phyloP scores from a whole-genome alignment of 2,888 invertebrate species.

The Brenthis ino region DNA sequence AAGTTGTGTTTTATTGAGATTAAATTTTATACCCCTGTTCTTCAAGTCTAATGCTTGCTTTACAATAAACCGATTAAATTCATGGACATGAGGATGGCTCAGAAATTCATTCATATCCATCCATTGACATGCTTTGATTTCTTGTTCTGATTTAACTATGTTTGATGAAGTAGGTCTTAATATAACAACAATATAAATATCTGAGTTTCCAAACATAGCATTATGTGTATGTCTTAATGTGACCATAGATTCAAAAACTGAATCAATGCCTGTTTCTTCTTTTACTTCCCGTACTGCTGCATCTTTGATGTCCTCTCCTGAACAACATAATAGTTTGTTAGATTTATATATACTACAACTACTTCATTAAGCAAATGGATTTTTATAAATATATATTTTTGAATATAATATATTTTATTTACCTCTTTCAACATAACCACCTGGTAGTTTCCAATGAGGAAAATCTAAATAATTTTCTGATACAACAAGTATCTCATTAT shows the following conservation, averaged over 20 bases:
- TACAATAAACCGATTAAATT: conserved; percentile 86
- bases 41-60: conserved; percentile 85
- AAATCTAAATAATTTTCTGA: conserved; percentile 85
- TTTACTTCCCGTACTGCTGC: conserved; percentile 93
- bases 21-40: conserved; percentile 83
- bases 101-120: conserved; percentile 90
- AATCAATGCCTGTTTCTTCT: conserved; percentile 94
- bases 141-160: conserved; percentile 87
- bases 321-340: neutral
- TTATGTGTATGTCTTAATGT: conserved; percentile 90
- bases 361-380: neutral
- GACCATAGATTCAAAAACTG: conserved; percentile 89
- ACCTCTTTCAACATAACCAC: conserved; percentile 95
- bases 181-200: conserved; percentile 91
- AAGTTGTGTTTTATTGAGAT: conserved; percentile 72
- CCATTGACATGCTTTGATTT: conserved; percentile 91
- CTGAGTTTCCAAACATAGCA: conserved; percentile 91
- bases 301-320: conserved; percentile 91
- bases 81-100: conserved; percentile 86
- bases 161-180: conserved; percentile 85
- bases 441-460: conserved; percentile 87
- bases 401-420: conserved; percentile 36
- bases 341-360: neutral
- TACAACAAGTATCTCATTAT: conserved; percentile 90
- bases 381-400: neutral